These are phyloP conservation scores for Rhinolophus sinicus DNA, from an alignment of 2,113 vertebrate species.

Conservation along the genomic window DNA sequence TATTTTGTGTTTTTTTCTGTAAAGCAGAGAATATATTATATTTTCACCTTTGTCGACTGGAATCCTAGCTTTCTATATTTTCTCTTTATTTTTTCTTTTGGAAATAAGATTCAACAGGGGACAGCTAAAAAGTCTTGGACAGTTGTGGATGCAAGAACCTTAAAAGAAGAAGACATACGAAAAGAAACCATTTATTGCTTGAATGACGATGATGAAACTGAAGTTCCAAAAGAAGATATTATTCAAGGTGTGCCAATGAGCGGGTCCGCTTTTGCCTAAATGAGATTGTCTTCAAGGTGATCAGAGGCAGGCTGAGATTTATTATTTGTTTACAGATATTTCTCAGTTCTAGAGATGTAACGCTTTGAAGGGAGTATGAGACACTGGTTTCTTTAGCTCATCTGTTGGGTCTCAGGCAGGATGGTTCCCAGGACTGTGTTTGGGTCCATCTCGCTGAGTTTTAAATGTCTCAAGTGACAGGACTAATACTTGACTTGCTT, in stretches of 20 bases:
- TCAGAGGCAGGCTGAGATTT: neutral
- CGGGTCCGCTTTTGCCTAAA: neutral
- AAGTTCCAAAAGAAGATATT: slow-evolving; percentile 92
- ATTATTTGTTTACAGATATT: neutral
- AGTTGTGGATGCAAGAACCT: slow-evolving; percentile 91
- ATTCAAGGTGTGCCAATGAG: slow-evolving; percentile 90
- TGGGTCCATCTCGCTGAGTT: neutral
- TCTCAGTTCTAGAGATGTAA: neutral
- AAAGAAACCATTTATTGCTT: slow-evolving; percentile 95
- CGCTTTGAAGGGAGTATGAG: neutral
- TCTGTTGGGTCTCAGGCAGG: neutral
- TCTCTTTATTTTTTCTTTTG: slow-evolving; percentile 62
- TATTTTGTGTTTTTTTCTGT: neutral
- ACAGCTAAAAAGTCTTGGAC: slow-evolving; percentile 92
- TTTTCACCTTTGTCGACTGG: neutral
- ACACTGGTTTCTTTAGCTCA: neutral
- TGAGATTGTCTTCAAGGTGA: neutral
- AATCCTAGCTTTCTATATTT: slow-evolving; percentile 23
- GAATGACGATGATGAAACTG: slow-evolving; percentile 96
- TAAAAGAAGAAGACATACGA: slow-evolving; percentile 89
- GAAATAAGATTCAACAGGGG: slow-evolving; percentile 90
- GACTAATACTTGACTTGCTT: slow-evolving; percentile 10
- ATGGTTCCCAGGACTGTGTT: neutral
- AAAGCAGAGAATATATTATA: neutral
- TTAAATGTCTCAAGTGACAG: neutral